Evolutionary conservation across 2,888 invertebrate species (phyloP).

Genomic region (Ophion obscuratus): DNA sequence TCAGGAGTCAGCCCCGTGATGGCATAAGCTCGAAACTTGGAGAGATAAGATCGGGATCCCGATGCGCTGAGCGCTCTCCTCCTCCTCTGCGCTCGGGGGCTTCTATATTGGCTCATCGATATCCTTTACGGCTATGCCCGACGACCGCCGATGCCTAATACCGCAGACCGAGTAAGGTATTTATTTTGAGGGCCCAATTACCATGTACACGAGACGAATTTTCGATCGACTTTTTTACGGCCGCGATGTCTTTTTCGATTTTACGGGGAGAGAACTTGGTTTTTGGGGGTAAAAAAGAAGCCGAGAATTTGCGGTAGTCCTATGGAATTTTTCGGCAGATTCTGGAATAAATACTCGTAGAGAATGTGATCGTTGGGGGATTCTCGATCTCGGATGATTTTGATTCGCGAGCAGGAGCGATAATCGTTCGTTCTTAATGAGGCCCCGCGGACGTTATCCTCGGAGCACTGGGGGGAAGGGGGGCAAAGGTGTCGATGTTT

Average conservation of each 20-base stretch:
- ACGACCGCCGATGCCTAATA: conserved; percentile 12
- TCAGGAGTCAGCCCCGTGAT: conserved; percentile 63
- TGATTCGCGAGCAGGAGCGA: neutral
- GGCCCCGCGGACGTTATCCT: neutral
- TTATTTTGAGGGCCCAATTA: conserved; percentile 62
- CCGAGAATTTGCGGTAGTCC: neutral
- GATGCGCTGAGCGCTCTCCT: conserved; percentile 7
- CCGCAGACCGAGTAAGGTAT: conserved; percentile 38
- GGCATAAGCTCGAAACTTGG: conserved; percentile 55
- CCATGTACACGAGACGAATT: conserved; percentile 45
- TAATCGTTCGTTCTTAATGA: conserved; percentile 32
- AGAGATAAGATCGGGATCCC: conserved; percentile 60
- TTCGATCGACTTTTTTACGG: conserved; percentile 19
- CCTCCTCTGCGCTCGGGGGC: conserved; percentile 8
- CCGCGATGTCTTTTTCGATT: neutral
- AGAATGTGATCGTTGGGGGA: neutral
- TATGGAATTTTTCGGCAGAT: neutral
- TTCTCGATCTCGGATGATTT: neutral
- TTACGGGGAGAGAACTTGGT: neutral
- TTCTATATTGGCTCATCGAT: conserved; percentile 33
- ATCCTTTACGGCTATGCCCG: conserved; percentile 25
- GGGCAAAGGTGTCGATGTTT: conserved; percentile 64
- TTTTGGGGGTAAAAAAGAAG: neutral
- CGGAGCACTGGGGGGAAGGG: conserved; percentile 43
- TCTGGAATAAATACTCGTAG: neutral